These are phyloP conservation scores for Aspidoscelis tigris DNA, from an alignment of 2,113 vertebrate genomes.

Conservation along the genomic window DNA sequence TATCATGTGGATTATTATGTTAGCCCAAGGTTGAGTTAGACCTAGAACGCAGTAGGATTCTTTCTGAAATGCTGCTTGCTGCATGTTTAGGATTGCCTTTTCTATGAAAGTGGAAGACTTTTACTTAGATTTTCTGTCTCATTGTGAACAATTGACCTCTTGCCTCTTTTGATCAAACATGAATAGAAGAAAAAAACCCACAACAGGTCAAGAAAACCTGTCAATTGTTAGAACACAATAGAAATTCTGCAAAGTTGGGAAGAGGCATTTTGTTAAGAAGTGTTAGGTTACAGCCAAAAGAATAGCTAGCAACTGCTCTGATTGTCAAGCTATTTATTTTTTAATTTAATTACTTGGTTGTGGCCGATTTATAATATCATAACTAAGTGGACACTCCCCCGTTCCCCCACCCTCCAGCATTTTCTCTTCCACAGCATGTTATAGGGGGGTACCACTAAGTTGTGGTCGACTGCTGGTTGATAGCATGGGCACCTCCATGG, in stretches of 20 bases:
- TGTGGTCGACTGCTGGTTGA: no score
- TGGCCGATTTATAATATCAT: constrained; percentile 49
- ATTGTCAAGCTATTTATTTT: constrained; percentile 52
- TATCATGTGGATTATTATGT: neutral
- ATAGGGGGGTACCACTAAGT: no score
- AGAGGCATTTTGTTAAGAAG: neutral
- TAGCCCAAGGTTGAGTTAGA: neutral
- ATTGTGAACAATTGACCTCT: neutral
- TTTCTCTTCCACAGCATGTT: constrained; percentile 16
- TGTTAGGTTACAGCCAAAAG: constrained; percentile 40
- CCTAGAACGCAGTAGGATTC: neutral
- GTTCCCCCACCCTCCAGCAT: neutral
- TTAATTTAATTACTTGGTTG: constrained; percentile 47
- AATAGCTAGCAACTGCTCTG: constrained; percentile 47
- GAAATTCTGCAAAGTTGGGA: constrained; percentile 19
- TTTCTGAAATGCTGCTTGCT: neutral
- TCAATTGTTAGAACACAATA: constrained; percentile 50
- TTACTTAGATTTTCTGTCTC: neutral
- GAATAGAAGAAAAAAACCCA: constrained; percentile 41
- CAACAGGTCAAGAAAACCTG: constrained; percentile 55
- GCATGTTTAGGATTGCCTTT: neutral
- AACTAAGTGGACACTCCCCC: constrained; percentile 37
- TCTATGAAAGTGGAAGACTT: neutral
- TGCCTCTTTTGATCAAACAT: neutral
- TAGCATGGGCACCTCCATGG: no score